Evolutionary conservation across 2,113 vertebrate genomes (phyloP).

Genomic region (Archilochus colubris): DNA sequence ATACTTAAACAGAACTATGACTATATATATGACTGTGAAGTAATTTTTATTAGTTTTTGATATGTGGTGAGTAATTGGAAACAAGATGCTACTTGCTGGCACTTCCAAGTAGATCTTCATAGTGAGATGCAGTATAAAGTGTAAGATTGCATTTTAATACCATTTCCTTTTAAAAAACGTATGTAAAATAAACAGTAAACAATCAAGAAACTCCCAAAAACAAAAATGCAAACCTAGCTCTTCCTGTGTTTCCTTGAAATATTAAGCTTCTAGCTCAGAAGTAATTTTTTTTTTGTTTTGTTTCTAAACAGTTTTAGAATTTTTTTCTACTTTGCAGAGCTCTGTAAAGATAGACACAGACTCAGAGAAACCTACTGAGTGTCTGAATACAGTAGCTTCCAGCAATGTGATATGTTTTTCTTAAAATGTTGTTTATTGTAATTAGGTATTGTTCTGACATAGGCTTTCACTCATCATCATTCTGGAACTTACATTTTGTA

Average conservation of each 20-base stretch:
- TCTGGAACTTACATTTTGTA: background rate
- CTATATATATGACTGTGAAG: background rate
- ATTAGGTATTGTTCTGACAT: background rate
- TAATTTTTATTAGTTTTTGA: conserved; percentile 2
- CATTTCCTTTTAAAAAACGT: background rate
- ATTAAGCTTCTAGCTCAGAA: background rate
- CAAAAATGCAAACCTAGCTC: background rate
- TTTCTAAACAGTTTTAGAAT: background rate
- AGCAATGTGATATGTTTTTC: background rate
- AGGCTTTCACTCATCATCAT: background rate
- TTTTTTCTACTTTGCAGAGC: background rate
- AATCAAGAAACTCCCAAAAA: background rate
- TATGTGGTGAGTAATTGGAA: conserved; percentile 19
- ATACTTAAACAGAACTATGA: background rate
- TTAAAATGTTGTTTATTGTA: background rate
- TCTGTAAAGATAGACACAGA: background rate
- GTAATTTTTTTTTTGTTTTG: background rate
- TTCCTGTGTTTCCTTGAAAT: background rate
- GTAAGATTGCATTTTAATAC: conserved; percentile 19
- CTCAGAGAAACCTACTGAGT: background rate
- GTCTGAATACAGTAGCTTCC: background rate
- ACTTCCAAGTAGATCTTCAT: conserved; percentile 11
- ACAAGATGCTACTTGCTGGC: conserved; percentile 50
- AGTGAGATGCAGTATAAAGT: background rate
- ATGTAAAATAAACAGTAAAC: background rate